These are phyloP conservation scores for Druon quercuslanigerum DNA, from an alignment of 1,140 invertebrate species.

Conservation along the genomic window DNA sequence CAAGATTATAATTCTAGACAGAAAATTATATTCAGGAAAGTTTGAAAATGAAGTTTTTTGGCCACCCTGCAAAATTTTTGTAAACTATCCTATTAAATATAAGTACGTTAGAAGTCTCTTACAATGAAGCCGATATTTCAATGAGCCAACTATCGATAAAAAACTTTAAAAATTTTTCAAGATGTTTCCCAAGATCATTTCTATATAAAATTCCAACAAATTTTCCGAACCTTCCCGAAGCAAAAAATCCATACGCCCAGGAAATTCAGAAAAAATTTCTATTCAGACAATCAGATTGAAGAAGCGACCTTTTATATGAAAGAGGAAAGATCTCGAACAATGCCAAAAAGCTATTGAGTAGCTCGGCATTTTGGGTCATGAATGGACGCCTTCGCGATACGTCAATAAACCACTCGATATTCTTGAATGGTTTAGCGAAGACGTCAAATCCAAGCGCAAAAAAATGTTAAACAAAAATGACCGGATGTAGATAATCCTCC, in stretches of 20 bases:
- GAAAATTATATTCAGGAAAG: no score
- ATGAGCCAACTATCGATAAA: not conserved
- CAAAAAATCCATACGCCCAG: slow-evolving; percentile 32
- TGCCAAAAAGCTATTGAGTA: slow-evolving; percentile 56
- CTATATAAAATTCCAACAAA: not conserved
- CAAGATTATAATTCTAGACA: no score
- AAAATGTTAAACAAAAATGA: slow-evolving; percentile 66
- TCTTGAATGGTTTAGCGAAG: slow-evolving; percentile 45
- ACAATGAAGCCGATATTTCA: not conserved
- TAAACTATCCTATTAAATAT: no score
- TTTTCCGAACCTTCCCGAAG: not conserved
- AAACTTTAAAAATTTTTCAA: not conserved
- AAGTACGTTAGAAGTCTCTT: no score
- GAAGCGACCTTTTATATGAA: slow-evolving; percentile 39
- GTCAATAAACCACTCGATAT: slow-evolving; percentile 69
- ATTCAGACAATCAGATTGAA: slow-evolving; percentile 50
- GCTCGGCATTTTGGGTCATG: slow-evolving; percentile 39
- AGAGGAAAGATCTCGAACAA: slow-evolving; percentile 54
- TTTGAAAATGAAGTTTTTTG: no score
- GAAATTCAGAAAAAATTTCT: slow-evolving; percentile 24
- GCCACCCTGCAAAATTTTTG: no score
- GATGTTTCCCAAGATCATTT: not conserved
- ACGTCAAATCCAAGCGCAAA: slow-evolving; percentile 39
- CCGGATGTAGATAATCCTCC: slow-evolving; percentile 73
- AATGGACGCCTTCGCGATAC: slow-evolving; percentile 56